A percentile compares a stretch with the other conserved stretches of the same genome.
These are phyloP conservation scores for Nannoperca obscura DNA, from an alignment of 2,797 vertebrate species.

Conservation along the genomic window DNA sequence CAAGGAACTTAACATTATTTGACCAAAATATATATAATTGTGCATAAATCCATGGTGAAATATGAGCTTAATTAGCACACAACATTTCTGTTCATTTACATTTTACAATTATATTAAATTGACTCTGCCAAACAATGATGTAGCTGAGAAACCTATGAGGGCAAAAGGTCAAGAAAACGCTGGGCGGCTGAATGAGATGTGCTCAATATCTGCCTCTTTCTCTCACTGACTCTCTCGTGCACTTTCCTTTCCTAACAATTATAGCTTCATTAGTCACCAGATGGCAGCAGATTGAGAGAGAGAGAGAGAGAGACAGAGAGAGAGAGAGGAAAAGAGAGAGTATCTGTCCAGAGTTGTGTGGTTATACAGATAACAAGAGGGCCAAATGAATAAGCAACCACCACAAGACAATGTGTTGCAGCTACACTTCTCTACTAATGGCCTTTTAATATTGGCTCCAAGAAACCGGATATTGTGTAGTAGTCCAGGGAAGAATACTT, in stretches of 20 bases:
- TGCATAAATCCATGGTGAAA: background rate
- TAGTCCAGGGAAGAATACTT: background rate
- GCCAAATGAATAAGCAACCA: constrained; percentile 21
- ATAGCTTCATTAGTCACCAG: constrained; percentile 63
- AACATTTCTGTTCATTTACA: background rate
- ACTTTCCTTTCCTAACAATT: constrained; percentile 55
- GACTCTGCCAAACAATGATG: constrained; percentile 4
- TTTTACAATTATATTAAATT: background rate
- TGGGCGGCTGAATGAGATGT: background rate
- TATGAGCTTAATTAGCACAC: background rate
- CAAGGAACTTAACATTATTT: background rate
- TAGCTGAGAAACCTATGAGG: constrained; percentile 17
- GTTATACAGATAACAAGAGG: constrained; percentile 34
- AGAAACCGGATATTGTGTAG: background rate
- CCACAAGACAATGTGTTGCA: background rate
- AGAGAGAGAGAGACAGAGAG: constrained; percentile 14
- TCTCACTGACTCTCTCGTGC: constrained; percentile 6
- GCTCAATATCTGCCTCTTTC: constrained; percentile 12
- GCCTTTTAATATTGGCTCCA: background rate
- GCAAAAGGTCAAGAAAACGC: constrained; percentile 25
- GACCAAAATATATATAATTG: background rate
- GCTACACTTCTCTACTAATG: background rate
- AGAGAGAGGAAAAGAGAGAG: background rate
- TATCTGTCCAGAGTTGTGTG: constrained; percentile 32
- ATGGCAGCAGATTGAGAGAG: constrained; percentile 45